These are phyloP conservation scores for Pristionchus entomophagus DNA, from an alignment of 2,888 invertebrate species.

Conservation along the genomic window DNA sequence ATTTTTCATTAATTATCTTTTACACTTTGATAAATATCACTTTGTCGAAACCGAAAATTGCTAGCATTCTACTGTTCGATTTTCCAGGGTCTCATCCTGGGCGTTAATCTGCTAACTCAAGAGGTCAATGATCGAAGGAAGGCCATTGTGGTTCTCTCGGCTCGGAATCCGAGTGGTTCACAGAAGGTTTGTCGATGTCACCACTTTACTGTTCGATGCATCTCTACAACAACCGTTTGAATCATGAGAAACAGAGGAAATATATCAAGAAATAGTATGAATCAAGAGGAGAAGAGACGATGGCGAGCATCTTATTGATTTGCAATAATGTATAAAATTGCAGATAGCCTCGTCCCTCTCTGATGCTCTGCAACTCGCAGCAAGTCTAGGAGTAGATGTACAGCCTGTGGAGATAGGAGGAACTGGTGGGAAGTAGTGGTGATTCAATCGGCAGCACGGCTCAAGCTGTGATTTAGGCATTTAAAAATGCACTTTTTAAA, in stretches of 20 bases:
- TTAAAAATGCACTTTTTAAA: too few relatives aligned
- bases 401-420: constrained; percentile 24
- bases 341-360: constrained; percentile 28
- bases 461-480: too few relatives aligned
- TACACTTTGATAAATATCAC: too few relatives aligned
- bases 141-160: constrained; percentile 29
- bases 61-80: too few relatives aligned
- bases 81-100: constrained; percentile 2
- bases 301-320: too few relatives aligned
- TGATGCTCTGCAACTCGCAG: constrained; percentile 16
- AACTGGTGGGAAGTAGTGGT: neutral
- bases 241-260: neutral
- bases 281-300: too few relatives aligned
- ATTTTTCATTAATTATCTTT: too few relatives aligned
- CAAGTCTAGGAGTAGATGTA: constrained; percentile 32
- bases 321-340: neutral
- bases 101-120: constrained; percentile 31
- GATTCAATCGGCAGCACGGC: too few relatives aligned
- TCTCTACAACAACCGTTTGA: neutral
- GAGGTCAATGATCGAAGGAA: constrained; percentile 22
- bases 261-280: neutral
- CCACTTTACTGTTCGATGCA: neutral
- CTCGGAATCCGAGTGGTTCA: neutral
- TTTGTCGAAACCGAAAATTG: too few relatives aligned
- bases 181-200: neutral